Evolutionary conservation across 2,888 invertebrate species (phyloP), one percentile per base, ranked within the genome.

Genomic region (Melipona beecheii): DNA sequence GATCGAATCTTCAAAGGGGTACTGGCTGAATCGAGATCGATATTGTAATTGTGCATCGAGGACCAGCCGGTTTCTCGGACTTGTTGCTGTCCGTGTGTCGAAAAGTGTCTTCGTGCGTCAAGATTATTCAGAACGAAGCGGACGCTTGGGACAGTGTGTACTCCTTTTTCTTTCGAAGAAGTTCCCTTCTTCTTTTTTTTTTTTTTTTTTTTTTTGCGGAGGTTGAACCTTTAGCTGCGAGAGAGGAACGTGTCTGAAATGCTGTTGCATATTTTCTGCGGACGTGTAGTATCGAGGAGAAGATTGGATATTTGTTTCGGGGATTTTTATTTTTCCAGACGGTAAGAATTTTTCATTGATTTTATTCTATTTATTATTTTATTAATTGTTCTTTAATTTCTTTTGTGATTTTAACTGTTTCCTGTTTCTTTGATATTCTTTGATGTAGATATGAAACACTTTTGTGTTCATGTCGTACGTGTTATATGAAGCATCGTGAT

Each of bases 31-130:
- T 21, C 5, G 43, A 31, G 64, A 64, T 21, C 17, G 19, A 27
- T 19, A 64, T 19, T 54, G 31, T 72, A 52, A 58, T 24, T 13
- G 52, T 60, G 43, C 66, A 43, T 50, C 54, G 62, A 60, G 72
- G 78, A 71, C 50, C 71, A 43, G 66, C 21, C 54, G 43, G 31
- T 52, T 52, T 58, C 58, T 60, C 24, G 56, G n/a, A n/a, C 60
- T 4, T 60, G 6, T 58, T 31, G 60, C 49, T 69, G 52, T 73
- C 27, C 17, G 27, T 5, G 11, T 36, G 24, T 36, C 2, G n/a
- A 2, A 60, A 43, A 64, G 58, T 5, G 19, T 54, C 31, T 43
- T 50, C 9, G 56, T 3, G 31, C 5, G 56, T 56, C 21, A n/a
- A 36, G 31, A 27, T 3, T n/a, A n/a, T 19, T 17, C 15, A n/a